phyloP scores from a whole-genome alignment of 1,140 invertebrate species.

The Proales similis region DNA sequence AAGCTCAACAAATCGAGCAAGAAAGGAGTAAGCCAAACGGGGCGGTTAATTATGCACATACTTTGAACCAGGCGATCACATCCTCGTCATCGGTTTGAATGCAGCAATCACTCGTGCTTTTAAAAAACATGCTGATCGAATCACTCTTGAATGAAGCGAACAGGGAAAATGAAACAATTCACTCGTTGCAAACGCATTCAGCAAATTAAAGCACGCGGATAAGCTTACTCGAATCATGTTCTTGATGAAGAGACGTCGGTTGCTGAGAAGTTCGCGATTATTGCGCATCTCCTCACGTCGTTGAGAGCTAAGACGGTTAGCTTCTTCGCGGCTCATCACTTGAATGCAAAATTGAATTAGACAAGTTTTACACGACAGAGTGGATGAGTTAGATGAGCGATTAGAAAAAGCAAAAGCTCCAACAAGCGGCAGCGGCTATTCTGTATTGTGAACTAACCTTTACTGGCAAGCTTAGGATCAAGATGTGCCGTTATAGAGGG shows the following conservation, averaged over 20 bases:
- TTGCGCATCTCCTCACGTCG: slow-evolving; percentile 37
- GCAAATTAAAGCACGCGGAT: background rate
- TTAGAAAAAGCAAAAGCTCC: too few species aligned
- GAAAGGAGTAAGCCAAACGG: background rate
- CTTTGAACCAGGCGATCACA: slow-evolving; percentile 11
- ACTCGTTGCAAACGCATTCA: background rate
- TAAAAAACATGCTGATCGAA: slow-evolving; percentile 36
- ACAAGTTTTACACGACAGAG: background rate
- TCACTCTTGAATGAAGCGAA: slow-evolving; percentile 1
- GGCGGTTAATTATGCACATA: background rate
- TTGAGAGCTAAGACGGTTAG: slow-evolving; percentile 16
- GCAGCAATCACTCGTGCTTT: slow-evolving; percentile 18
- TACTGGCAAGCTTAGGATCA: slow-evolving; percentile 24
- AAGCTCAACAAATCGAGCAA: background rate
- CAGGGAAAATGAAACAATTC: background rate
- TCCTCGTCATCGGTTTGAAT: slow-evolving; percentile 32
- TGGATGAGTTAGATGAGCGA: background rate
- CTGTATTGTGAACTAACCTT: slow-evolving; percentile 9
- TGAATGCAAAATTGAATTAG: background rate
- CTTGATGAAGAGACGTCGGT: slow-evolving; percentile 4
- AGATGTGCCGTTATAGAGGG: slow-evolving; percentile 33
- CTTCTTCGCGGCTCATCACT: slow-evolving; percentile 37
- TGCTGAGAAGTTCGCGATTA: slow-evolving; percentile 18
- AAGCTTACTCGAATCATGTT: slow-evolving; percentile 20
- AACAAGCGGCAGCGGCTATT: too few species aligned